Evolutionary conservation across 2,797 vertebrate genomes (phyloP).

Genomic region (Allobates femoralis): DNA sequence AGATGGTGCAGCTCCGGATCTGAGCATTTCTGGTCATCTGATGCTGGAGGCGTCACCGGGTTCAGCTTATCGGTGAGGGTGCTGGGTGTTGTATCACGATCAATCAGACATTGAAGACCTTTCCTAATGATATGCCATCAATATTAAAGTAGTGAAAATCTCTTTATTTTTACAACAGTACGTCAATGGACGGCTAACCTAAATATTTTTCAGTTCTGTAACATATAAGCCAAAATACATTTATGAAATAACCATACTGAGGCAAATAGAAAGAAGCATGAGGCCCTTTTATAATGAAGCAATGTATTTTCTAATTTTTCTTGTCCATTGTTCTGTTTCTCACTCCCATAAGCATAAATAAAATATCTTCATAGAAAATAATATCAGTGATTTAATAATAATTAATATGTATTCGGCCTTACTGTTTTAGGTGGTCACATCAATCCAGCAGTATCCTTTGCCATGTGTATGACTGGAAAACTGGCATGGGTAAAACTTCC

Average conservation of each 20-base stretch:
- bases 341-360: not conserved
- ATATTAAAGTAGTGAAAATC: not conserved
- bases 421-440: slow-evolving; percentile 87
- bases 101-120: no score
- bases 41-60: no score
- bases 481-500: slow-evolving; percentile 89
- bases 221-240: not conserved
- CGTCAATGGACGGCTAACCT: not conserved
- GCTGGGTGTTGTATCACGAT: no score
- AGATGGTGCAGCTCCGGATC: no score
- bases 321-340: not conserved
- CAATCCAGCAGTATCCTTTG: slow-evolving; percentile 94
- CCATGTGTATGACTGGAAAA: slow-evolving; percentile 90
- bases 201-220: not conserved
- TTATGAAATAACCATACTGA: not conserved
- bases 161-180: no score
- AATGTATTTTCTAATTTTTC: not conserved
- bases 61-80: no score
- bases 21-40: no score
- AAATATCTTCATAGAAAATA: not conserved
- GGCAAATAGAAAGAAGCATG: not conserved
- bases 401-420: slow-evolving; percentile 29
- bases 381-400: not conserved
- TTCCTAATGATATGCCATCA: no score
- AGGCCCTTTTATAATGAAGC: not conserved